These are phyloP conservation scores for Sphaeramia orbicularis DNA, from an alignment of 2,797 vertebrate species.

Conservation along the genomic window DNA sequence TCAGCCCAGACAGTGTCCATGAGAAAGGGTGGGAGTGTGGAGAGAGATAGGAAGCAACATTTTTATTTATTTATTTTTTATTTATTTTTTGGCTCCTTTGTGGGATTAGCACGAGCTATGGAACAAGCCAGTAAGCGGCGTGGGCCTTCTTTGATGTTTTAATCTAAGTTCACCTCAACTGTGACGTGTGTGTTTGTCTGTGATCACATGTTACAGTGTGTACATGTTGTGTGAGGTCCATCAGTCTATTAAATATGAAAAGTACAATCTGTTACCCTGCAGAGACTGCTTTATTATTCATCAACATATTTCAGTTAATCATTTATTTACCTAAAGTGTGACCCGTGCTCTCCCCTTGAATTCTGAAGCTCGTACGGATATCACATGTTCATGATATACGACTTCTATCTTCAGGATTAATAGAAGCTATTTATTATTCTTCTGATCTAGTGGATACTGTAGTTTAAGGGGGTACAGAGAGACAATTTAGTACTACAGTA, in stretches of 20 bases:
- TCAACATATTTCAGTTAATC: slow-evolving; percentile 78
- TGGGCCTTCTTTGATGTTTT: slow-evolving; percentile 49
- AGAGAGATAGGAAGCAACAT: slow-evolving; percentile 28
- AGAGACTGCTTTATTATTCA: slow-evolving; percentile 82
- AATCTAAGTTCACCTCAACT: slow-evolving; percentile 31
- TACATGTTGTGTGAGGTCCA: slow-evolving; percentile 55
- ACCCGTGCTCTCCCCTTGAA: slow-evolving; percentile 31
- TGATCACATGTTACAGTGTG: slow-evolving; percentile 39
- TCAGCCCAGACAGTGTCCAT: slow-evolving; percentile 59
- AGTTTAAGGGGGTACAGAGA: slow-evolving; percentile 38
- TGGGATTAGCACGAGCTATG: slow-evolving; percentile 56
- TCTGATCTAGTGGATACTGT: slow-evolving; percentile 44
- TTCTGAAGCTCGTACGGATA: slow-evolving; percentile 20
- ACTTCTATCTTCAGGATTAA: slow-evolving; percentile 63
- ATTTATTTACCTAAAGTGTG: slow-evolving; percentile 79
- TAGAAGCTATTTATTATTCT: slow-evolving; percentile 62
- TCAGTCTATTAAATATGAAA: slow-evolving; percentile 84
- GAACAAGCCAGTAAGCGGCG: slow-evolving; percentile 24
- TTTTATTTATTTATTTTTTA: neutral
- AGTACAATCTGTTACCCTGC: slow-evolving; percentile 83
- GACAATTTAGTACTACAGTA: slow-evolving; percentile 58
- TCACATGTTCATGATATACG: slow-evolving; percentile 23
- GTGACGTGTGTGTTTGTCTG: slow-evolving; percentile 37
- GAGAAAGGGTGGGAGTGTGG: slow-evolving; percentile 30
- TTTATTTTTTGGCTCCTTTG: slow-evolving; percentile 28